Conservation (phyloP, 2,113 vertebrate genomes). For the Syngnathus floridae region DNA sequence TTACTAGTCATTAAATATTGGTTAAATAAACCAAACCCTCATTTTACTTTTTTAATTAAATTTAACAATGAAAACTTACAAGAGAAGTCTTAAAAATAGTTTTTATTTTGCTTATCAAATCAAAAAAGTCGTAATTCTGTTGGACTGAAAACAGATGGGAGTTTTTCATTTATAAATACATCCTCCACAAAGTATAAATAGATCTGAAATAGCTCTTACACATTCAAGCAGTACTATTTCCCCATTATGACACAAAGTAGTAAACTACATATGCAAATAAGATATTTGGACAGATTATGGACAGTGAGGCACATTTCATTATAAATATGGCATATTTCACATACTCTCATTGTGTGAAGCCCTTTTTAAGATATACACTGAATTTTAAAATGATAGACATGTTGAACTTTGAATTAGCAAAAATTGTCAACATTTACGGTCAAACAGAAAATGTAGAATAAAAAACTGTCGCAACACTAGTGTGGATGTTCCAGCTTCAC, state of each 20-base stretch:
- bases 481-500: neutral
- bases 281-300: neutral
- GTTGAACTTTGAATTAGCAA: neutral
- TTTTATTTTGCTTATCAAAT: constrained; percentile 73
- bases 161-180: constrained; percentile 64
- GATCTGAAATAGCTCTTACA: constrained; percentile 60
- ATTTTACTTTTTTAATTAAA: neutral
- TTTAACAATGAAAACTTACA: neutral
- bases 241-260: constrained; percentile 46
- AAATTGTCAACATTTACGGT: neutral
- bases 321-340: neutral
- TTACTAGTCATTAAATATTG: too few relatives aligned
- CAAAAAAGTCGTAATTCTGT: constrained; percentile 56
- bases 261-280: constrained; percentile 33
- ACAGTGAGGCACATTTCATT: neutral
- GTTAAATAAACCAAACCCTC: too few relatives aligned
- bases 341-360: neutral
- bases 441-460: neutral
- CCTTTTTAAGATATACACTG: neutral
- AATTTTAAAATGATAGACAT: neutral
- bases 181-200: constrained; percentile 70
- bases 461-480: neutral
- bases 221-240: constrained; percentile 47
- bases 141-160: constrained; percentile 54
- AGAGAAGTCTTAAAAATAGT: constrained; percentile 64